These are phyloP conservation scores for Aphelinus certus DNA, from an alignment of 1,140 invertebrate species.

Conservation along the genomic window DNA sequence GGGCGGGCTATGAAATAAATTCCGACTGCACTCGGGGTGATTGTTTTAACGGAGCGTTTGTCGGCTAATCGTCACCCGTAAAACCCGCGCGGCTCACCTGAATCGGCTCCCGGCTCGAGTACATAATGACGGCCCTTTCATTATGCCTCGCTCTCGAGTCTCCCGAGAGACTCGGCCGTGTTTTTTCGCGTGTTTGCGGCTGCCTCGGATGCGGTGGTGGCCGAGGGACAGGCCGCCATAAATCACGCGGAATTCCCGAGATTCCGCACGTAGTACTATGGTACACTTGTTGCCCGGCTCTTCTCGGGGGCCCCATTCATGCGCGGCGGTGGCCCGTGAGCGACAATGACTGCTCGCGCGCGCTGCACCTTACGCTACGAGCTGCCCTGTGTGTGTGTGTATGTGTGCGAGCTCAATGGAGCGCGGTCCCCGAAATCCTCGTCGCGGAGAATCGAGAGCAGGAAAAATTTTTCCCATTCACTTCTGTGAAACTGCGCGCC, in stretches of 20 bases:
- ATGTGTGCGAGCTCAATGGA: conserved; percentile 27
- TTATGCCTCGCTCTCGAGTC: neutral
- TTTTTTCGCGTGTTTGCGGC: neutral
- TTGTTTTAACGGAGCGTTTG: no score
- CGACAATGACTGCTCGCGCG: conserved; percentile 51
- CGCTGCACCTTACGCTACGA: conserved; percentile 56
- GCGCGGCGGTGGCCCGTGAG: conserved; percentile 20
- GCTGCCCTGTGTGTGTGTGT: no score
- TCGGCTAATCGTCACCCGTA: no score
- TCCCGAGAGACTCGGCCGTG: no score
- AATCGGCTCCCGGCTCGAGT: neutral
- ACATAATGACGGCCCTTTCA: conserved; percentile 19
- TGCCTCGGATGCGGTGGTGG: neutral
- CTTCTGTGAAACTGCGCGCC: conserved; percentile 44
- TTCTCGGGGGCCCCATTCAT: conserved; percentile 51
- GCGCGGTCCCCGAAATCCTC: conserved; percentile 22
- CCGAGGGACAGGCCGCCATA: conserved; percentile 43
- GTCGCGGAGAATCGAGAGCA: conserved; percentile 22
- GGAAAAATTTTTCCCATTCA: conserved; percentile 51
- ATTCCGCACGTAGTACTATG: conserved; percentile 50
- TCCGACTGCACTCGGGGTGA: no score
- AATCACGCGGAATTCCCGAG: conserved; percentile 55
- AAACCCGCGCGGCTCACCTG: no score
- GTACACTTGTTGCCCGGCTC: conserved; percentile 58
- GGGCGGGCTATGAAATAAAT: no score